Evolutionary conservation across 2,888 invertebrate species (phyloP).

Genomic region (Plagiodera versicolora): DNA sequence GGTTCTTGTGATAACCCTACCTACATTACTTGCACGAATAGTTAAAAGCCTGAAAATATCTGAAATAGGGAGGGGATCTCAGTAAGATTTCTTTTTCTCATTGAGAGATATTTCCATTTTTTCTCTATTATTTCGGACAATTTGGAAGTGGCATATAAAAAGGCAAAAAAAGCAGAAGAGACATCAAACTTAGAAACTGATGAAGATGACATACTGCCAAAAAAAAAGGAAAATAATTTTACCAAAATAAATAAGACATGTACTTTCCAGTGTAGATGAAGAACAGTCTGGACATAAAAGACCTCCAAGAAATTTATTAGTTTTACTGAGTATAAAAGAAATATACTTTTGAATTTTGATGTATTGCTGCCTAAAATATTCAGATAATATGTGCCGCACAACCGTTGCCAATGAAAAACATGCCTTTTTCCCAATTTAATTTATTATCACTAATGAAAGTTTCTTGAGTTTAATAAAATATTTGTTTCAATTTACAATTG

Average conservation of each 20-base stretch:
- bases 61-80: conserved; percentile 8
- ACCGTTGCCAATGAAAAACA: too few species aligned
- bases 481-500: neutral
- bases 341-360: too few species aligned
- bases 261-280: conserved; percentile 12
- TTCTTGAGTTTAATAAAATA: conserved; percentile 1
- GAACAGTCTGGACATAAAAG: conserved; percentile 12
- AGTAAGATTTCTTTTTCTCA: conserved; percentile 6
- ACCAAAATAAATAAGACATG: conserved; percentile 10
- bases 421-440: too few species aligned
- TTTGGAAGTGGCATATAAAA: conserved; percentile 16
- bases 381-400: too few species aligned
- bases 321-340: too few species aligned
- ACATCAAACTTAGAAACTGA: conserved; percentile 14
- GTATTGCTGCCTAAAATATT: too few species aligned
- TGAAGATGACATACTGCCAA: conserved; percentile 16
- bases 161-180: conserved; percentile 15
- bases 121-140: conserved; percentile 11
- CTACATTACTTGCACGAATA: conserved; percentile 11
- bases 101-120: conserved; percentile 4
- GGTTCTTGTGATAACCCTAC: conserved; percentile 8
- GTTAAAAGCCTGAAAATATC: conserved; percentile 9
- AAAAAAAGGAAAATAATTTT: conserved; percentile 11
- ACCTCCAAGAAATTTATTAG: conserved; percentile 5
- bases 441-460: neutral